Evolutionary conservation across 2,113 vertebrate species (phyloP).

Genomic region (Charadrius vociferus): DNA sequence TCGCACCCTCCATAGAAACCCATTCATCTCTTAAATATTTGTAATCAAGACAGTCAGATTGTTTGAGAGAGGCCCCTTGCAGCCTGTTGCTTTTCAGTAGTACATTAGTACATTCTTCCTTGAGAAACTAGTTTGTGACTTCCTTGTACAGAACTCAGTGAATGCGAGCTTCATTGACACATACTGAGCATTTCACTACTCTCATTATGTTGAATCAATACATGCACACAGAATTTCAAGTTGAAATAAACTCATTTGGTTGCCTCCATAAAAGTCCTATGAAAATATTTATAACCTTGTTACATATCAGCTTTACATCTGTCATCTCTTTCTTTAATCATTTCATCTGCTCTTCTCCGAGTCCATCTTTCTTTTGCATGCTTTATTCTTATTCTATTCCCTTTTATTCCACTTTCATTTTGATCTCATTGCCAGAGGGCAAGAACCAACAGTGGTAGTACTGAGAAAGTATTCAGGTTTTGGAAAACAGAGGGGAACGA

Average conservation of each 20-base stretch:
- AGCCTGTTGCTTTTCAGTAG: background rate
- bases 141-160: background rate
- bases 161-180: background rate
- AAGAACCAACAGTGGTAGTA: background rate
- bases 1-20: background rate
- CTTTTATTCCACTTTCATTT: constrained; percentile 7
- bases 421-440: constrained; percentile 13
- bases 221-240: background rate
- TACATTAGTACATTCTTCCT: background rate
- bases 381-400: background rate
- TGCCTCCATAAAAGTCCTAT: background rate
- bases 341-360: background rate
- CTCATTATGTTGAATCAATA: background rate
- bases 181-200: background rate
- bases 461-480: background rate
- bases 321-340: background rate
- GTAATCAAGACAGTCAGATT: background rate
- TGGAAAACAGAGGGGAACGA: background rate
- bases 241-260: background rate
- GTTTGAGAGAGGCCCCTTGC: background rate
- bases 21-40: background rate
- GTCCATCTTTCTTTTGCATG: background rate
- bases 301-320: background rate
- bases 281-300: background rate
- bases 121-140: background rate